These are phyloP conservation scores for Sebastes kiyomatsui DNA, from an alignment of 2,797 vertebrate species.

Conservation along the genomic window DNA sequence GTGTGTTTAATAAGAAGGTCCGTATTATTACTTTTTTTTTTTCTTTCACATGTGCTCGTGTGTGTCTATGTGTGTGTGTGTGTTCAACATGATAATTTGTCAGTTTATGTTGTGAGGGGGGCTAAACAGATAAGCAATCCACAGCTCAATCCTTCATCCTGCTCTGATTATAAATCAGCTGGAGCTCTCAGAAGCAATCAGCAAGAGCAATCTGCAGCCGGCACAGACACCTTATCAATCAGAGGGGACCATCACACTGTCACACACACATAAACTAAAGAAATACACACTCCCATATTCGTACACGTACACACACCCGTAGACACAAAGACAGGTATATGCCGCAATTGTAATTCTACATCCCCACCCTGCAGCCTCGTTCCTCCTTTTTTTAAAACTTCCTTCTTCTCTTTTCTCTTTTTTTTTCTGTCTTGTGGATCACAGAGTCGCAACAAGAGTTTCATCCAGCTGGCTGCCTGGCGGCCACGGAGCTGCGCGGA, in stretches of 20 bases:
- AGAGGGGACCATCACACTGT: constrained; percentile 77
- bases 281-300: background rate
- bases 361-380: constrained; percentile 49
- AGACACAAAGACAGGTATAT: constrained; percentile 55
- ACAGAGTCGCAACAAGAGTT: constrained; percentile 57
- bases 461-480: constrained; percentile 69
- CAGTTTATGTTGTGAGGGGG: constrained; percentile 77
- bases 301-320: background rate
- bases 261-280: constrained; percentile 50
- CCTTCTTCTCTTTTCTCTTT: constrained; percentile 28
- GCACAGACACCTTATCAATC: constrained; percentile 82
- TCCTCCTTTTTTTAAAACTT: constrained; percentile 52
- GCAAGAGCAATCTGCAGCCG: constrained; percentile 79
- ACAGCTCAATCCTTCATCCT: constrained; percentile 78
- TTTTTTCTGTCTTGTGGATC: constrained; percentile 45
- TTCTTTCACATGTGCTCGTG: constrained; percentile 8
- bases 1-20: constrained; percentile 61
- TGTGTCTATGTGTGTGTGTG: constrained; percentile 33
- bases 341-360: constrained; percentile 57
- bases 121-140: constrained; percentile 83
- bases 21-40: constrained; percentile 37
- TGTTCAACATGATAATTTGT: constrained; percentile 80
- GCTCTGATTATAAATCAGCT: constrained; percentile 83
- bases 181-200: constrained; percentile 83
- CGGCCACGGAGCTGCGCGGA: constrained; percentile 50